phyloP scores from a whole-genome alignment of 2,797 vertebrate species.

The Lates japonicus region DNA sequence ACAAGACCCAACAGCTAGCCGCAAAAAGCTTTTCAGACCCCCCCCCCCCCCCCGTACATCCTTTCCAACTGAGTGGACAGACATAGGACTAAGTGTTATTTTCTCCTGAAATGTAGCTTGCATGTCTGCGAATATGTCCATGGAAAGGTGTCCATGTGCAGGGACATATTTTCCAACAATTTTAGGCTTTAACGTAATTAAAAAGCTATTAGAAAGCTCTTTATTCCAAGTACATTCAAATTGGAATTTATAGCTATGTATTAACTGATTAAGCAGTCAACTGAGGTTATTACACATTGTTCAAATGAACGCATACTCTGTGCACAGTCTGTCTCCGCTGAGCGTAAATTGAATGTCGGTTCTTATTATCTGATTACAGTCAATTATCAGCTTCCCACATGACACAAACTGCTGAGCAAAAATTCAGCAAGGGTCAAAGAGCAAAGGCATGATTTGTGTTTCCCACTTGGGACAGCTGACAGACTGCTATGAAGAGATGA shows the following conservation, averaged over 20 bases:
- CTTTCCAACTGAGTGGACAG: slow-evolving; percentile 44
- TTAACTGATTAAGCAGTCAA: neutral
- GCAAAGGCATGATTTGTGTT: slow-evolving; percentile 42
- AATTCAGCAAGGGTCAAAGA: slow-evolving; percentile 29
- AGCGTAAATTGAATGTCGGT: neutral
- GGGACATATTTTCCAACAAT: slow-evolving; percentile 1
- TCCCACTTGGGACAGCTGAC: slow-evolving; percentile 34
- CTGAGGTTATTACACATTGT: neutral
- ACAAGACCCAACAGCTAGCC: slow-evolving; percentile 56
- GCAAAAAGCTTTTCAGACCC: slow-evolving; percentile 71
- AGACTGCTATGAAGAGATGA: slow-evolving; percentile 24
- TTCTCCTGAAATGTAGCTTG: slow-evolving; percentile 26
- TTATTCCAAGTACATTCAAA: neutral
- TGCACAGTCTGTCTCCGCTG: neutral
- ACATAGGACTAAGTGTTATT: slow-evolving; percentile 30
- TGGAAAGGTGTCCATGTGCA: slow-evolving; percentile 22
- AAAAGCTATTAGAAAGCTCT: neutral
- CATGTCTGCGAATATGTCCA: slow-evolving; percentile 39
- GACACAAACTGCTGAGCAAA: slow-evolving; percentile 20
- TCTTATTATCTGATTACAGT: neutral
- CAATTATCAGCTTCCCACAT: neutral
- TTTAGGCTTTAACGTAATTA: neutral
- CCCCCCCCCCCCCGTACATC: slow-evolving; percentile 43
- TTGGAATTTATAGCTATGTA: neutral
- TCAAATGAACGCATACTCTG: neutral